phyloP scores from a whole-genome alignment of 2,888 invertebrate genomes.

The Ophion ellenae region DNA sequence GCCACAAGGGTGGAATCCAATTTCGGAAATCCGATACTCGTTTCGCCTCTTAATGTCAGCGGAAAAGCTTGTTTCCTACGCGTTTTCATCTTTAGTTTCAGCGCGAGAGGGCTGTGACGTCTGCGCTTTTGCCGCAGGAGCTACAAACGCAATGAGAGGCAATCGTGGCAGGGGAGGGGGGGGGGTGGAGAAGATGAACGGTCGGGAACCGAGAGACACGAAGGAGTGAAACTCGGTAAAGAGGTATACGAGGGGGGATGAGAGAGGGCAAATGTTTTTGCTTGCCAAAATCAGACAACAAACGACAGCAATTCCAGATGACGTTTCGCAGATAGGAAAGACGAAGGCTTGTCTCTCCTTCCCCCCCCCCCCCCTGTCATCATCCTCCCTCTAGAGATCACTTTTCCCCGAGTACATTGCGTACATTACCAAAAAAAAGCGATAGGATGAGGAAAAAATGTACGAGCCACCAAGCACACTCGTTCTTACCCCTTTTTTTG shows the following conservation, averaged over 20 bases:
- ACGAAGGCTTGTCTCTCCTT: not conserved
- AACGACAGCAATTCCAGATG: slow-evolving; percentile 70
- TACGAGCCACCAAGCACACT: slow-evolving; percentile 48
- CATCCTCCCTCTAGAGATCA: slow-evolving; percentile 16
- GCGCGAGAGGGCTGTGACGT: slow-evolving; percentile 16
- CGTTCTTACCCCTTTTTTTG: slow-evolving; percentile 28
- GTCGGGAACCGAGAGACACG: slow-evolving; percentile 38
- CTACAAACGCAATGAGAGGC: not conserved
- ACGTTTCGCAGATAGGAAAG: slow-evolving; percentile 71
- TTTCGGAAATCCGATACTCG: slow-evolving; percentile 65
- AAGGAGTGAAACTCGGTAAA: slow-evolving; percentile 16
- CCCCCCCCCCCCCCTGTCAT: not conserved
- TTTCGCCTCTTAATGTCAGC: slow-evolving; percentile 61
- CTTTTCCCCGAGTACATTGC: not conserved
- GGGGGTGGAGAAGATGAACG: slow-evolving; percentile 46
- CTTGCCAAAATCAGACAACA: slow-evolving; percentile 77
- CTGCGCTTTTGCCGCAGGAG: not conserved
- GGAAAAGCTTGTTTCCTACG: slow-evolving; percentile 48
- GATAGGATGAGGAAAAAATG: slow-evolving; percentile 30
- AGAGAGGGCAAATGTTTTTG: slow-evolving; percentile 59
- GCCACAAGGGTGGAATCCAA: slow-evolving; percentile 66
- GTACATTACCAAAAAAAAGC: not conserved
- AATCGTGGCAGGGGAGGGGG: not conserved
- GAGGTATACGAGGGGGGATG: slow-evolving; percentile 1
- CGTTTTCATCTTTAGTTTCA: slow-evolving; percentile 60